Evolutionary conservation across 2,888 invertebrate species (phyloP).

Genomic region (Ichneumoninae sp.): DNA sequence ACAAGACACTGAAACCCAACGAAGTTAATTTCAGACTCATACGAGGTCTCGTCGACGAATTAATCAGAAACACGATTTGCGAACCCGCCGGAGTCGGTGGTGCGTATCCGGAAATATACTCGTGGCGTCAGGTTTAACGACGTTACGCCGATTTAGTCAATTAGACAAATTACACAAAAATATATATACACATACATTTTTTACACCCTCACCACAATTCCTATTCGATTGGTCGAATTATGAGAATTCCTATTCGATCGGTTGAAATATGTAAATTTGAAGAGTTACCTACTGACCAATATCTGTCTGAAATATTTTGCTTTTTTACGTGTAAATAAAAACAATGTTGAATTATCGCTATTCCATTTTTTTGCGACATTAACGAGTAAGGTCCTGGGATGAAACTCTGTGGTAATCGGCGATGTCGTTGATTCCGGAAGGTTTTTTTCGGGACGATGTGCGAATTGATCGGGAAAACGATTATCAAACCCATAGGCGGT

Average conservation of each 20-base stretch:
- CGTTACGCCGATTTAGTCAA: neutral
- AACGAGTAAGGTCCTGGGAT: no score
- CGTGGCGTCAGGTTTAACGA: conserved; percentile 77
- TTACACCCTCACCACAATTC: neutral
- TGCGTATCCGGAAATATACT: conserved; percentile 72
- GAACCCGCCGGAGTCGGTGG: conserved; percentile 70
- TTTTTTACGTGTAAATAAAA: neutral
- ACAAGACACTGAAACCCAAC: conserved; percentile 76
- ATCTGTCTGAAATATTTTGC: neutral
- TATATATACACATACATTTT: neutral
- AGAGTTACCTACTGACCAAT: neutral
- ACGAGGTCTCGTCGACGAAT: conserved; percentile 79
- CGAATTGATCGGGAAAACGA: conserved; percentile 79
- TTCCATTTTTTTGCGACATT: no score
- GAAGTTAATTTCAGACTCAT: conserved; percentile 82
- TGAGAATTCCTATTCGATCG: neutral
- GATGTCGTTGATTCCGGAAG: conserved; percentile 35
- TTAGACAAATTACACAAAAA: neutral
- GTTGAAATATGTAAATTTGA: neutral
- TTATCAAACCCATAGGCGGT: conserved; percentile 75
- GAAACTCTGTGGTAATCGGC: conserved; percentile 5
- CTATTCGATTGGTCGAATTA: neutral
- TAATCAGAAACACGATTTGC: conserved; percentile 81
- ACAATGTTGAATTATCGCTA: no score
- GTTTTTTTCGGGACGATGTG: conserved; percentile 24